Evolutionary conservation across 2,113 vertebrate species (phyloP).

Genomic region (Pachyramphus minor): DNA sequence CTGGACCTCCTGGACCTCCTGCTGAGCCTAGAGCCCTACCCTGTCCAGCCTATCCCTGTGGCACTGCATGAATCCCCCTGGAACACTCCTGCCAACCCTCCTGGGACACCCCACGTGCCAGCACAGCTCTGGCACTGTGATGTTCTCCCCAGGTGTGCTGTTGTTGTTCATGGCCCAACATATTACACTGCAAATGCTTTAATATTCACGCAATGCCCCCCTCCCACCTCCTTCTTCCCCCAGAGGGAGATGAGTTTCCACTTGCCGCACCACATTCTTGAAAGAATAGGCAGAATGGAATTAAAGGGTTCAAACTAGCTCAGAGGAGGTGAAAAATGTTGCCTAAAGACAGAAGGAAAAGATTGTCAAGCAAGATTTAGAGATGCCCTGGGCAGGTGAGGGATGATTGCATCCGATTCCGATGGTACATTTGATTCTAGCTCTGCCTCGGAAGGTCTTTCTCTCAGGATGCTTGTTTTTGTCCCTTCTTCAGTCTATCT

Average conservation of each 20-base stretch:
- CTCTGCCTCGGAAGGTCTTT: not conserved
- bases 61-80: rapidly evolving
- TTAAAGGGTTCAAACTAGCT: constrained; percentile 33
- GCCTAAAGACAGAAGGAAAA: constrained; percentile 57
- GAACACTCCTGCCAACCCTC: not conserved
- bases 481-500: not conserved
- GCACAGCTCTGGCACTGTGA: rapidly evolving
- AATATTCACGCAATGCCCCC: not conserved
- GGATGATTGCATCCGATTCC: not conserved
- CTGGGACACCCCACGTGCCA: not conserved
- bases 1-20: not conserved
- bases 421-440: not conserved
- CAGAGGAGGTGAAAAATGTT: constrained; percentile 54
- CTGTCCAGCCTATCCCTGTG: not conserved
- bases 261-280: not conserved
- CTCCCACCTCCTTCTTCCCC: not conserved
- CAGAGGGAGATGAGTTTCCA: constrained; percentile 10
- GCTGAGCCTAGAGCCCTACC: not conserved
- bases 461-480: not conserved
- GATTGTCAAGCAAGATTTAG: constrained; percentile 49
- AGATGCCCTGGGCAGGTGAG: constrained; percentile 32
- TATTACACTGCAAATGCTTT: not conserved
- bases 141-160: not conserved
- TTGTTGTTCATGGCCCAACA: not conserved
- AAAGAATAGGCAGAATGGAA: constrained; percentile 35